phyloP scores from a whole-genome alignment of 64 coral and sea anemone genomes.

The Cladopsammia gracilis region DNA sequence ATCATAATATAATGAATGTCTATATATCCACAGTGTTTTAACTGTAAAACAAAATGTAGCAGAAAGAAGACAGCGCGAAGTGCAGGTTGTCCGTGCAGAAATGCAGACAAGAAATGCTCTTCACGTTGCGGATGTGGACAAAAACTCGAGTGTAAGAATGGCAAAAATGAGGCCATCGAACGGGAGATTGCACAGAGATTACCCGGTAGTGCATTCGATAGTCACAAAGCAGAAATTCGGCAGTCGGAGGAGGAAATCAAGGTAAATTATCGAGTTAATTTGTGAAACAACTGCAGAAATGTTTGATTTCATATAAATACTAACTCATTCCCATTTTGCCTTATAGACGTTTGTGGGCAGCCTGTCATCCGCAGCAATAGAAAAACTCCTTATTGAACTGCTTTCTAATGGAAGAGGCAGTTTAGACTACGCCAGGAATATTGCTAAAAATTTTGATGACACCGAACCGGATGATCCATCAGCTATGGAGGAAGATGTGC shows the following conservation, averaged over 20 bases:
- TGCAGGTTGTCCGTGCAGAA: too few species aligned
- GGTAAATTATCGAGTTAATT: constrained; percentile 18
- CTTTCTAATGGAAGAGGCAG: constrained; percentile 25
- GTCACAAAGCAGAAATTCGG: constrained; percentile 42
- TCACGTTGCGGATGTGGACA: constrained; percentile 22
- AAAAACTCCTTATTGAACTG: constrained; percentile 36
- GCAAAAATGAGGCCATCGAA: constrained; percentile 31
- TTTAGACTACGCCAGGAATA: background rate
- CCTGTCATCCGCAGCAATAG: background rate
- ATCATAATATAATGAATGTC: too few species aligned
- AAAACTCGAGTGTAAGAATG: constrained; percentile 50
- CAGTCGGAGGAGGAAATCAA: constrained; percentile 63
- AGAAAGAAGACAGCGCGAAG: too few species aligned
- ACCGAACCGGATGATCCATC: too few species aligned
- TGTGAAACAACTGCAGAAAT: background rate
- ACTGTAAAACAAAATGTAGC: too few species aligned
- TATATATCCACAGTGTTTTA: too few species aligned
- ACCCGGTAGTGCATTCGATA: constrained; percentile 43
- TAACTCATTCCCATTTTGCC: too few species aligned
- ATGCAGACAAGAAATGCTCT: constrained; percentile 38
- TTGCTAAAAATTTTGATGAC: too few species aligned
- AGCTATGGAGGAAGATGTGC: too few species aligned
- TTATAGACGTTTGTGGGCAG: constrained; percentile 36
- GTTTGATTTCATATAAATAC: background rate
- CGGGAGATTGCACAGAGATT: constrained; percentile 50